Evolutionary conservation across 2,888 invertebrate species (phyloP).

Genomic region (Mycalesis mineus): DNA sequence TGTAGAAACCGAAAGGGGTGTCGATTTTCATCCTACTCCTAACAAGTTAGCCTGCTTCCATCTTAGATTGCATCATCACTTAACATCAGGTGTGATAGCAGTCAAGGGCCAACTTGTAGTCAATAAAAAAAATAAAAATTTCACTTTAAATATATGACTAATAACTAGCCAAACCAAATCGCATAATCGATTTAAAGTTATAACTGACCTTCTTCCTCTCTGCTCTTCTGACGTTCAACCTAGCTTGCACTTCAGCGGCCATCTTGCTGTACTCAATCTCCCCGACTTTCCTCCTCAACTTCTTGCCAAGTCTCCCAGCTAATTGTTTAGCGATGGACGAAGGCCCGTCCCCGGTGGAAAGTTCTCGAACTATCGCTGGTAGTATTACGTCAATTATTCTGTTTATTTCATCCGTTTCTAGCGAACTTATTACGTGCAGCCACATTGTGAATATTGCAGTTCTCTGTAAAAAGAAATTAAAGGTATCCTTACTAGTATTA

Average conservation of each 20-base stretch:
- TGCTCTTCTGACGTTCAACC: constrained; percentile 83
- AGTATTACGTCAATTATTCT: constrained; percentile 82
- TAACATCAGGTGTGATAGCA: no score
- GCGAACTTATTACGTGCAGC: constrained; percentile 83
- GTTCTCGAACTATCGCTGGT: constrained; percentile 88
- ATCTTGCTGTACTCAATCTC: constrained; percentile 85
- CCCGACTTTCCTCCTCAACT: constrained; percentile 86
- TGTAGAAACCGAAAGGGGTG: no score
- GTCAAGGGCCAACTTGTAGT: no score
- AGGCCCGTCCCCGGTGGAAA: constrained; percentile 85
- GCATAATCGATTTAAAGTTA: no score
- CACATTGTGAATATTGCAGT: constrained; percentile 90
- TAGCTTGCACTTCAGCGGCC: constrained; percentile 83
- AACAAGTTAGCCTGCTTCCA: no score
- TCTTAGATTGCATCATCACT: no score
- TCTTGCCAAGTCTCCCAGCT: constrained; percentile 85
- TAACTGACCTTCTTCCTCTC: constrained; percentile 87
- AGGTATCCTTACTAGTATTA: no score
- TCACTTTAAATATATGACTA: no score
- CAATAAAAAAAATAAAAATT: no score
- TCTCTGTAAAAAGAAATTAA: constrained; percentile 73
- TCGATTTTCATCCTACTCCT: no score
- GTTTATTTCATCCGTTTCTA: constrained; percentile 79
- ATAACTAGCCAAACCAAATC: no score
- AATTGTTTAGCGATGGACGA: constrained; percentile 80